phyloP scores from a whole-genome alignment of 2,888 invertebrate genomes.

The Callyntrura sp. region DNA sequence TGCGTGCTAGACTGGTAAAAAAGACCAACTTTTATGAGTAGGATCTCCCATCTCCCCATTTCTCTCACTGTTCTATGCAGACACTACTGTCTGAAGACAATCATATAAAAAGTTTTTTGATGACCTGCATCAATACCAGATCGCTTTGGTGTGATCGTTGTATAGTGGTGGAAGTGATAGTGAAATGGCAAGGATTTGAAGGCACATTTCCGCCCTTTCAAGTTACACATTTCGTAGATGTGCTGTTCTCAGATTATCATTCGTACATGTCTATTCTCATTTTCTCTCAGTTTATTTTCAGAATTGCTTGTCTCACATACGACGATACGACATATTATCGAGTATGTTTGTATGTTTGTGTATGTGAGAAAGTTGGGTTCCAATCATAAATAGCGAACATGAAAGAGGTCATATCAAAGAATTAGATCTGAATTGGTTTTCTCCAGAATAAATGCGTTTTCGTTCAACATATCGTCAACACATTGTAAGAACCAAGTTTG shows the following conservation, averaged over 20 bases:
- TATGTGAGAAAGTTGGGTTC: neutral
- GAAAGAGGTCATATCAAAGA: slow-evolving; percentile 61
- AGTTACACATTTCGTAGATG: neutral
- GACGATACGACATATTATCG: neutral
- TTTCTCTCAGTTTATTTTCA: neutral
- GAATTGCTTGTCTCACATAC: neutral
- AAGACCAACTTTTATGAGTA: neutral
- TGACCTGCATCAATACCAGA: slow-evolving; percentile 50
- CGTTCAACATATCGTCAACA: slow-evolving; percentile 14
- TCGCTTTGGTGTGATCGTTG: slow-evolving; percentile 26
- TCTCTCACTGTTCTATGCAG: neutral
- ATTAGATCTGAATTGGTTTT: slow-evolving; percentile 67
- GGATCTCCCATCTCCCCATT: neutral
- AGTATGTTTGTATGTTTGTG: too few relatives aligned
- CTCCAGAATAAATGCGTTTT: slow-evolving; percentile 24
- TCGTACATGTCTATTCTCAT: too few relatives aligned
- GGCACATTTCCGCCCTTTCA: neutral
- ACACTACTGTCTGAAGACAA: slow-evolving; percentile 50
- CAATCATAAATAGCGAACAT: slow-evolving; percentile 27
- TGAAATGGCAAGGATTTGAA: neutral
- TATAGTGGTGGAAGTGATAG: too few relatives aligned
- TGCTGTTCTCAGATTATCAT: neutral
- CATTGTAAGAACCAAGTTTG: too few relatives aligned
- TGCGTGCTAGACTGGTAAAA: slow-evolving; percentile 28
- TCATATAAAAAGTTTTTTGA: slow-evolving; percentile 50